These are phyloP conservation scores for Mormyrops boulengeri DNA, from an alignment of 2,797 vertebrate genomes.

Conservation along the genomic window DNA sequence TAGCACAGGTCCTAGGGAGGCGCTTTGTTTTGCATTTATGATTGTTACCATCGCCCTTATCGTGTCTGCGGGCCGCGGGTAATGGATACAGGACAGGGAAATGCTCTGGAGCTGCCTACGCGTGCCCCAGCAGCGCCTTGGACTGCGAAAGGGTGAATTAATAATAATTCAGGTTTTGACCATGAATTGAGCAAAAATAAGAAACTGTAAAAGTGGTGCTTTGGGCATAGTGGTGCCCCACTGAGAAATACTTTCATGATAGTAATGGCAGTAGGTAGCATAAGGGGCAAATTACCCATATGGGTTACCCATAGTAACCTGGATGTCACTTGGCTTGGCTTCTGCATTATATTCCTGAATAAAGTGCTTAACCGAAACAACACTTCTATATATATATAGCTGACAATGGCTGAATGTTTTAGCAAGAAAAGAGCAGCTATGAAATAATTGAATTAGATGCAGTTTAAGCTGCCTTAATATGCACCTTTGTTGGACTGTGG, in stretches of 20 bases:
- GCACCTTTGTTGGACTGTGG: not conserved
- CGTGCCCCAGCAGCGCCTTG: not conserved
- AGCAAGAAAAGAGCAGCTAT: not conserved
- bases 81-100: not conserved
- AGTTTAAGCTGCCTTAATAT: not conserved
- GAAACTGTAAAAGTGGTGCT: not conserved
- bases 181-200: not conserved
- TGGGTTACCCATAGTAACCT: not conserved
- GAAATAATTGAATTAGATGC: not conserved
- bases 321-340: not conserved
- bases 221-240: not conserved
- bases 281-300: not conserved
- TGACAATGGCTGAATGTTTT: not conserved
- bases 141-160: not conserved
- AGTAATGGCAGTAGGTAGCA: not conserved
- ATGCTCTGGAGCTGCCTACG: not conserved
- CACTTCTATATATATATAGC: not conserved
- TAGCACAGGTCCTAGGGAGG: slow-evolving; percentile 41
- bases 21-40: slow-evolving; percentile 49
- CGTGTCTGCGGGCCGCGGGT: not conserved
- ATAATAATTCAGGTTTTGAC: no score
- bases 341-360: not conserved
- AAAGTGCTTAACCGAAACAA: not conserved
- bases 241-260: not conserved
- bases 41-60: slow-evolving; percentile 30